Evolutionary conservation across 92 coral and sea anemone species (phyloP), one percentile per base, ranked within the genome.

Genomic region (Hydrozoanthus gracilis): DNA sequence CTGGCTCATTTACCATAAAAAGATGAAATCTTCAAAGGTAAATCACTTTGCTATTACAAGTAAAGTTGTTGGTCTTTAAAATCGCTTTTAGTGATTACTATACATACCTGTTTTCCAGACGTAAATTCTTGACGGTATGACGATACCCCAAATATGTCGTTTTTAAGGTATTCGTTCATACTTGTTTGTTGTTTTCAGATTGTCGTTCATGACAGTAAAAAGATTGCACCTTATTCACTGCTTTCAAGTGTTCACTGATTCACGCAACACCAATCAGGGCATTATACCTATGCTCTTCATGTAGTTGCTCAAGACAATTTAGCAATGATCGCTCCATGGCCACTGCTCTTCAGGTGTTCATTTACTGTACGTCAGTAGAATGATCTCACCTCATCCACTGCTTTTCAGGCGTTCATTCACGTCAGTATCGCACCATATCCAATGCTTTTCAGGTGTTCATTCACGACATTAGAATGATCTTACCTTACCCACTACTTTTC

Each of bases 1-100:
- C 95, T 97, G 98, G 98, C 76, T 97, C 44, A 93, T 97, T 75
- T 97, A 97, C 82, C 96, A 93, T 76, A 94, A 90, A 79, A 97
- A 97, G 82, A 88, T 97, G 88, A 97, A 97, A 82, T 95, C 99
- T 4, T 20, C 98, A 8, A 92, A 94, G 97, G 99, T 97, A 82
- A 27, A 27, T 27, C 39, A 27, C 39, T 27, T 27, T 2, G 39
- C 39, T 27, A 27, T 27, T 27, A 27, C 39, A 27, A 27, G 39
- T 27, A 27, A 27, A 27, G 39, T 0, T 27, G 0, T 27, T 27
- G 39, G 39, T 27, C 39, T 27, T 27, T 14, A 67, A 3, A 27
- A 10, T 39, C 46, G 4, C 3, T 9, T 13, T 44, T 77, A 8
- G 0, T n/a, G 14, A 58, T 55, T 15, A 48, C 7, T 71, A 77